Conservation (phyloP, 64 coral and sea anemone species). For the Stichodactyla helianthus region DNA sequence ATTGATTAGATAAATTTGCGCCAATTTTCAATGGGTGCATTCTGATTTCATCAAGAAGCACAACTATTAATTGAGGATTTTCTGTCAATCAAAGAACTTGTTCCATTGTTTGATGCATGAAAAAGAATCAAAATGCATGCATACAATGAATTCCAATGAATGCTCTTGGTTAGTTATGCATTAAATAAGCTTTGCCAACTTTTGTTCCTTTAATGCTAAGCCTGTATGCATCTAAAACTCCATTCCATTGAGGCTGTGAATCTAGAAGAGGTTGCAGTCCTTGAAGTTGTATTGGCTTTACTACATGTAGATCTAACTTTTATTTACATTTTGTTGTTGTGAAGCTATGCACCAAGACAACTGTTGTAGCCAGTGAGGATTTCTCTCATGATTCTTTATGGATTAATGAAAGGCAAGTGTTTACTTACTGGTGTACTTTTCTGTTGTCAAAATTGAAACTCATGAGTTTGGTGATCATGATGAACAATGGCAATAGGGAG, state of each 20-base stretch:
- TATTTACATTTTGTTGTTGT: neutral
- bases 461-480: too few species aligned
- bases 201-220: too few species aligned
- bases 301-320: neutral
- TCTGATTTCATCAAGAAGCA: too few species aligned
- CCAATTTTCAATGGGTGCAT: neutral
- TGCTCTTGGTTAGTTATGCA: too few species aligned
- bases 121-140: neutral
- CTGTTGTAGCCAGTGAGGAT: constrained; percentile 69
- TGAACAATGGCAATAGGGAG: too few species aligned
- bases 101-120: too few species aligned
- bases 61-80: too few species aligned
- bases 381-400: constrained; percentile 75
- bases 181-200: too few species aligned
- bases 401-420: constrained; percentile 83
- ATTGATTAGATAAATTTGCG: neutral
- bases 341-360: constrained; percentile 85
- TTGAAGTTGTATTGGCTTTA: neutral
- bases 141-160: neutral
- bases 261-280: neutral
- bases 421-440: neutral
- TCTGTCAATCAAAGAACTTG: too few species aligned
- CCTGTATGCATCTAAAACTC: too few species aligned
- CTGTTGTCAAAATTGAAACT: too few species aligned
- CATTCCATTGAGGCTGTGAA: neutral